phyloP scores from a whole-genome alignment of 2,113 vertebrate genomes.

The Beaufortia kweichowensis region DNA sequence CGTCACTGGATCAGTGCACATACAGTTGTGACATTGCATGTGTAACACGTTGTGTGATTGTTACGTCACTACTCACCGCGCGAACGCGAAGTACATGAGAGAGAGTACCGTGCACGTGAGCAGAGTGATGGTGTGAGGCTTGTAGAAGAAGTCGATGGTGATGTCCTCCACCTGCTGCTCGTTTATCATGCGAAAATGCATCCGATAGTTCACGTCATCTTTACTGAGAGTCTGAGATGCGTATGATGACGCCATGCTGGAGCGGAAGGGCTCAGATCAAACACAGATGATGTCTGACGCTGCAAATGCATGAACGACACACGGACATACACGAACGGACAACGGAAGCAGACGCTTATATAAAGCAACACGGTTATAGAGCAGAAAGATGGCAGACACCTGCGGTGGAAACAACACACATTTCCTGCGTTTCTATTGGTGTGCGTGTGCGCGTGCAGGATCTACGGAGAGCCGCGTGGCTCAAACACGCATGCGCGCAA shows the following conservation, averaged over 20 bases:
- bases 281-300: too few relatives aligned
- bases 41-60: background rate
- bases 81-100: conserved; percentile 95
- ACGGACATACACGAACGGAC: background rate
- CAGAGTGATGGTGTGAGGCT: conserved; percentile 92
- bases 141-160: conserved; percentile 97
- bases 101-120: conserved; percentile 92
- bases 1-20: too few relatives aligned
- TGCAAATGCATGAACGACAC: background rate
- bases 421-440: conserved; percentile 57
- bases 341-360: background rate
- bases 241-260: conserved; percentile 82
- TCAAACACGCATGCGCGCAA: background rate
- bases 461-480: conserved; percentile 54
- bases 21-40: background rate
- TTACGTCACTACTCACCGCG: conserved; percentile 75
- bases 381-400: background rate
- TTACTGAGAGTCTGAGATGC: conserved; percentile 89
- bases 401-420: background rate
- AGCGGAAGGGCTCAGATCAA: too few relatives aligned
- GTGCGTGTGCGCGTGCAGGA: conserved; percentile 48
- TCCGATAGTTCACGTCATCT: conserved; percentile 92
- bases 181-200: conserved; percentile 99
- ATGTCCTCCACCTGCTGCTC: conserved; percentile 99
- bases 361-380: background rate